Conservation (phyloP, 1,140 invertebrate species). For the Helicoverpa zea region DNA sequence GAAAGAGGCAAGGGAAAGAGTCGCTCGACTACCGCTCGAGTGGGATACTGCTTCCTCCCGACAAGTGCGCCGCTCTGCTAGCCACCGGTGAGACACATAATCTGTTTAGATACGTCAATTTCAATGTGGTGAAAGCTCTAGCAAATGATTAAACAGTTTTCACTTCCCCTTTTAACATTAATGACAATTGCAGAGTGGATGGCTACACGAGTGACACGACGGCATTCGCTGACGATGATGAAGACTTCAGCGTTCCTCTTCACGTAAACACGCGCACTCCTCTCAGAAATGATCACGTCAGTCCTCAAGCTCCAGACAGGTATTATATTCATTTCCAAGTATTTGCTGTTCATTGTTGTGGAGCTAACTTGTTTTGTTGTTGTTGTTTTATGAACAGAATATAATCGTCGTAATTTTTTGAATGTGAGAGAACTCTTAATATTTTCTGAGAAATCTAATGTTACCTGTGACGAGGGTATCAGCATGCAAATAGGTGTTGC, state of each 20-base stretch:
- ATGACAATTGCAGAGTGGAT: constrained; percentile 82
- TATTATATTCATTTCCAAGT: constrained; percentile 42
- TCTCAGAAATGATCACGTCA: constrained; percentile 76
- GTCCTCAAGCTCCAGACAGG: constrained; percentile 83
- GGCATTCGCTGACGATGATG: constrained; percentile 91
- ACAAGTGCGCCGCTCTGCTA: constrained; percentile 82
- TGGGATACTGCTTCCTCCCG: constrained; percentile 79
- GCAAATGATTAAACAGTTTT: neutral
- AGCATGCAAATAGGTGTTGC: neutral
- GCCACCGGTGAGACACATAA: constrained; percentile 75
- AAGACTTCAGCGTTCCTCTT: constrained; percentile 89
- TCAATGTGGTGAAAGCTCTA: too few species aligned
- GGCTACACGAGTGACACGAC: constrained; percentile 93
- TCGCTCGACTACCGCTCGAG: constrained; percentile 91
- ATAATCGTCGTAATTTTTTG: neutral
- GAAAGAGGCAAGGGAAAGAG: constrained; percentile 89
- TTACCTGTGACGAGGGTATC: neutral
- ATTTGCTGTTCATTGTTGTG: neutral
- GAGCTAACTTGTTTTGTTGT: neutral
- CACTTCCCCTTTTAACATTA: neutral
- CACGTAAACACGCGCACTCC: constrained; percentile 88
- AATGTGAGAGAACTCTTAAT: too few species aligned
- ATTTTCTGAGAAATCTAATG: neutral
- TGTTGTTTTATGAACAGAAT: neutral
- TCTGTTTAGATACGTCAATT: neutral